A percentile compares a stretch with the other conserved stretches of the same genome.
Conservation (phyloP, 1,140 invertebrate species). For the Helicoverpa zea region DNA sequence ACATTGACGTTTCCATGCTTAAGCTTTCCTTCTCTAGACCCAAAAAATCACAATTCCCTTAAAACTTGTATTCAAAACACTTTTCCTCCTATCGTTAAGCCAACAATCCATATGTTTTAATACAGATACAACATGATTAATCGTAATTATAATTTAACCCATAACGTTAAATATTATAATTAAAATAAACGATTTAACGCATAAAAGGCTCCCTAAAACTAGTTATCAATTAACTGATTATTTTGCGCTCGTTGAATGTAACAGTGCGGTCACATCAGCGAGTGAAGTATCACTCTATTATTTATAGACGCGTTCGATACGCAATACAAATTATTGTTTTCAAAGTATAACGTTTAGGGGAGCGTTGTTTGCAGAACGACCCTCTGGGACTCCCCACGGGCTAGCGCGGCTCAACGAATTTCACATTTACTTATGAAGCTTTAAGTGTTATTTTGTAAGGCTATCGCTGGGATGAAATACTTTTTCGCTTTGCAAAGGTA, state of each 20-base stretch:
- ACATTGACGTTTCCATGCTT: too few relatives aligned
- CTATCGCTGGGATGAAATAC: conserved; percentile 63
- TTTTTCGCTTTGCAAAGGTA: conserved; percentile 68
- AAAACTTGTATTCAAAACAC: too few relatives aligned
- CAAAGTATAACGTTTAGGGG: conserved; percentile 87
- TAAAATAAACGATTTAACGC: conserved; percentile 19
- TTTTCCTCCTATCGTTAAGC: too few relatives aligned
- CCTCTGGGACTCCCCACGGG: conserved; percentile 67
- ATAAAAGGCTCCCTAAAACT: conserved; percentile 23
- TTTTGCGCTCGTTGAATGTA: conserved; percentile 61
- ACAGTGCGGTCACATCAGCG: conserved; percentile 63
- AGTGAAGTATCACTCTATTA: conserved; percentile 85
- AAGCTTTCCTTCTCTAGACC: too few relatives aligned
- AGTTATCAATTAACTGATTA: conserved; percentile 50
- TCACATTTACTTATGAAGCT: conserved; percentile 65
- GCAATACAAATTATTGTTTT: conserved; percentile 87
- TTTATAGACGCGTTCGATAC: conserved; percentile 86
- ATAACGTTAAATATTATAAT: background rate
- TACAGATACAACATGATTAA: background rate
- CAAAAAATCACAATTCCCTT: background rate
- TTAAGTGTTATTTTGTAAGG: conserved; percentile 72
- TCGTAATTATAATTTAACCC: background rate
- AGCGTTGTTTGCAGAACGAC: conserved; percentile 83
- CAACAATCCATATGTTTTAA: background rate
- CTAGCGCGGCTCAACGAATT: conserved; percentile 60